A percentile compares a stretch with the other conserved stretches of the same genome.
Evolutionary conservation across 1,140 invertebrate species (phyloP).

Genomic region (Drosophila santomea): DNA sequence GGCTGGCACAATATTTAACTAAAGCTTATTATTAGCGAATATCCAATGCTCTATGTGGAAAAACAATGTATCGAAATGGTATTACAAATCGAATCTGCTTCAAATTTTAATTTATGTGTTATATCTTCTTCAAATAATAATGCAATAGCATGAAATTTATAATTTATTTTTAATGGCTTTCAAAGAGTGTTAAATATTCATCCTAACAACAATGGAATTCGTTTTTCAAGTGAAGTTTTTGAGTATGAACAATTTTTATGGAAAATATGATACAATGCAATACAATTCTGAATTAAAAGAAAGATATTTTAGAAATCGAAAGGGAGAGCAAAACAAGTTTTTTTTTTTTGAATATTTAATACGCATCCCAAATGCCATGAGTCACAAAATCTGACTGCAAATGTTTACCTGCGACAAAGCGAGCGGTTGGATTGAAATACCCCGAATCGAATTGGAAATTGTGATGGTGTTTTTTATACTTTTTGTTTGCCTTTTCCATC

Average conservation of each 20-base stretch:
- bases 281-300: neutral
- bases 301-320: constrained; percentile 1
- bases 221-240: too few species aligned
- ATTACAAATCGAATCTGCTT: too few species aligned
- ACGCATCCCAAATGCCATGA: constrained; percentile 29
- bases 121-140: too few species aligned
- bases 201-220: too few species aligned
- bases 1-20: too few species aligned
- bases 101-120: too few species aligned
- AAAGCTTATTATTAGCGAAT: neutral
- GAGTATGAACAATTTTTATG: too few species aligned
- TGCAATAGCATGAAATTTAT: too few species aligned
- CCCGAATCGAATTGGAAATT: constrained; percentile 1
- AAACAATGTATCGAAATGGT: too few species aligned
- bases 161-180: too few species aligned
- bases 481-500: constrained; percentile 1
- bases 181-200: too few species aligned
- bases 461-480: constrained; percentile 4
- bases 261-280: neutral
- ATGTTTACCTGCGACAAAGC: constrained; percentile 5
- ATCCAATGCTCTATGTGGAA: too few species aligned
- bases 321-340: constrained; percentile 28
- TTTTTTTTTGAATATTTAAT: constrained; percentile 1
- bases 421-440: constrained; percentile 13
- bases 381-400: constrained; percentile 9